A percentile compares a stretch with the other conserved stretches of the same genome.
Evolutionary conservation across 23 tunicate species (phyloP).

Genomic region (Phallusia fumigata): DNA sequence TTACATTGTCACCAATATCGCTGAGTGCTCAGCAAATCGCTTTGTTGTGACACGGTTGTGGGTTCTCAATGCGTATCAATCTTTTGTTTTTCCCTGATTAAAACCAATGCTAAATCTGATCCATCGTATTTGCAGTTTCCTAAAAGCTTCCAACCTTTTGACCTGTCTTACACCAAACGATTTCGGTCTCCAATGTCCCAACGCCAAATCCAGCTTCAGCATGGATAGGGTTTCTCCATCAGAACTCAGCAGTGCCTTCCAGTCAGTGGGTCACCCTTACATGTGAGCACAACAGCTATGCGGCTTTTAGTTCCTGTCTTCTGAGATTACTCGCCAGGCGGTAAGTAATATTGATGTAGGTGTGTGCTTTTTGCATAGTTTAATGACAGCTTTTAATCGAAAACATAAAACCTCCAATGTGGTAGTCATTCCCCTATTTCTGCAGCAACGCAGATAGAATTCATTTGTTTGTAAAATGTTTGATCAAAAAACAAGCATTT

Average conservation of each 20-base stretch:
- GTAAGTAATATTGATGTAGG: not conserved
- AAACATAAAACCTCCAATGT: not conserved
- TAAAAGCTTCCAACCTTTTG: not conserved
- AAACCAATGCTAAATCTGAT: too few species aligned
- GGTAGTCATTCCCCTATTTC: not conserved
- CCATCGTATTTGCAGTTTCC: not conserved
- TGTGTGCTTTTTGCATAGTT: not conserved
- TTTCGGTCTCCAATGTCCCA: slow-evolving; percentile 18
- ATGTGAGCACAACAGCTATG: slow-evolving; percentile 32
- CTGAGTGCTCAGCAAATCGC: too few species aligned
- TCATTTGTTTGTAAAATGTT: too few species aligned
- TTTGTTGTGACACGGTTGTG: too few species aligned
- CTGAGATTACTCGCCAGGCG: not conserved
- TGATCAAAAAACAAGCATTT: too few species aligned
- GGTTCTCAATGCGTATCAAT: too few species aligned
- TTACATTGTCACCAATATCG: too few species aligned
- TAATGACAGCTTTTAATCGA: not conserved
- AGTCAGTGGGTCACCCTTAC: slow-evolving; percentile 14
- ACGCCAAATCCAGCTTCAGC: slow-evolving; percentile 5
- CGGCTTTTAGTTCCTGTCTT: slow-evolving; percentile 12
- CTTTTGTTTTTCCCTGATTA: too few species aligned
- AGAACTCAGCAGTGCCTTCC: not conserved
- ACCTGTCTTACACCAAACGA: slow-evolving; percentile 1
- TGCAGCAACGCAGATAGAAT: too few species aligned
- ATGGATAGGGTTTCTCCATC: not conserved